Conservation (phyloP, 2,113 vertebrate species). For the Hucho hucho region DNA sequence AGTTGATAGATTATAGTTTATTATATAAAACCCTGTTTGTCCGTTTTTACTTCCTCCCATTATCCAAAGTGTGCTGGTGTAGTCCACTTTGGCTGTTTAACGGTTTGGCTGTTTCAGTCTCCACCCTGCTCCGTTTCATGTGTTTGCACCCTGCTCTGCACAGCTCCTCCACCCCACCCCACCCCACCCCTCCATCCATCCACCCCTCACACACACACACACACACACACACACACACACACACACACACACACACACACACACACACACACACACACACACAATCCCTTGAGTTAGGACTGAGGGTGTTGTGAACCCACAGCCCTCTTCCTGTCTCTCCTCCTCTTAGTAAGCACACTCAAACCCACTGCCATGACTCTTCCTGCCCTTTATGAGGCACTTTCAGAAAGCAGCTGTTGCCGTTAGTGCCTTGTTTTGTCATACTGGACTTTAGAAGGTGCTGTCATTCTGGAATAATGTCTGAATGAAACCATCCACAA, state of each 20-base stretch:
- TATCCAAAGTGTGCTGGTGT: conserved; percentile 54
- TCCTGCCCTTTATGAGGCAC: neutral
- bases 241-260: neutral
- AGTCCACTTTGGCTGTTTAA: conserved; percentile 73
- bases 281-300: conserved; percentile 34
- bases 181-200: too few species aligned
- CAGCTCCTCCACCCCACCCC: conserved; percentile 18
- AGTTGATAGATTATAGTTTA: too few species aligned
- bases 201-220: too few species aligned
- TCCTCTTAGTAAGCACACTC: conserved; percentile 21
- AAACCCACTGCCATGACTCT: conserved; percentile 13
- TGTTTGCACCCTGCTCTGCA: conserved; percentile 31
- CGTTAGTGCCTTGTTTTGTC: too few species aligned
- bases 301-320: conserved; percentile 64
- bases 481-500: too few species aligned
- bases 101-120: conserved; percentile 73
- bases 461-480: too few species aligned
- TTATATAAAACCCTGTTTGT: neutral
- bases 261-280: conserved; percentile 12
- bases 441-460: too few species aligned
- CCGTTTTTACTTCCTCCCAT: neutral
- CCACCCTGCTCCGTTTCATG: conserved; percentile 71
- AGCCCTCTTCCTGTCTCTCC: conserved; percentile 75
- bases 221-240: neutral
- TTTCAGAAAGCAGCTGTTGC: too few species aligned